A percentile compares a stretch with the other conserved stretches of the same genome.
Evolutionary conservation across 1,140 invertebrate species (phyloP).

Genomic region (Zaprionus ornatus): DNA sequence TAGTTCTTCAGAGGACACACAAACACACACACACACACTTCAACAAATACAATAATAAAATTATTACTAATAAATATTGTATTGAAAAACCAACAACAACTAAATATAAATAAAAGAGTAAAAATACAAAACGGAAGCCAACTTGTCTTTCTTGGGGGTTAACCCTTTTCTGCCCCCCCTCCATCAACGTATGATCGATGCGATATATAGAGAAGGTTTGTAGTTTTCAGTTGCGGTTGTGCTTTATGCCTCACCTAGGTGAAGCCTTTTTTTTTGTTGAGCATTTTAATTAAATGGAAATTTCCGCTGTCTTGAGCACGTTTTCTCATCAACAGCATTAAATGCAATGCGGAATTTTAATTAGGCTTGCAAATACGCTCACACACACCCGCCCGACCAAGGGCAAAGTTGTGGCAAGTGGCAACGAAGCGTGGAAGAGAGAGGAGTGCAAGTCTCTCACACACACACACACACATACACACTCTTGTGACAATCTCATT

Average conservation of each 20-base stretch:
- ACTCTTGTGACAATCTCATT: background rate
- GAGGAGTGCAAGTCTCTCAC: background rate
- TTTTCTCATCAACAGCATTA: constrained; percentile 77
- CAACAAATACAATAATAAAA: constrained; percentile 60
- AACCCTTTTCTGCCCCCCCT: background rate
- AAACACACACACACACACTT: constrained; percentile 10
- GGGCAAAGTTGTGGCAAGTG: constrained; percentile 13
- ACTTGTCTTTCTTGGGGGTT: constrained; percentile 7
- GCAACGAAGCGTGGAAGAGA: background rate
- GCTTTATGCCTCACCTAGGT: background rate
- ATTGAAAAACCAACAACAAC: constrained; percentile 65
- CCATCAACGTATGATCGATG: background rate
- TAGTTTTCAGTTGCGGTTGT: constrained; percentile 6
- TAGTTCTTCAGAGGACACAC: constrained; percentile 6
- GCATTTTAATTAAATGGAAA: constrained; percentile 76
- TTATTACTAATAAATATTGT: constrained; percentile 66
- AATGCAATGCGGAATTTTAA: constrained; percentile 80
- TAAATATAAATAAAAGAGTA: constrained; percentile 76
- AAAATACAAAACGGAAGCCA: constrained; percentile 52
- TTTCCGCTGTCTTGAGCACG: constrained; percentile 77
- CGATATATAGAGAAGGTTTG: background rate
- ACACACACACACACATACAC: background rate
- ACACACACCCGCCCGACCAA: background rate
- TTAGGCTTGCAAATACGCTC: constrained; percentile 57
- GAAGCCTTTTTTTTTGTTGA: constrained; percentile 45